phyloP scores from a whole-genome alignment of 2,113 vertebrate species.

The Tragelaphus buxtoni region DNA sequence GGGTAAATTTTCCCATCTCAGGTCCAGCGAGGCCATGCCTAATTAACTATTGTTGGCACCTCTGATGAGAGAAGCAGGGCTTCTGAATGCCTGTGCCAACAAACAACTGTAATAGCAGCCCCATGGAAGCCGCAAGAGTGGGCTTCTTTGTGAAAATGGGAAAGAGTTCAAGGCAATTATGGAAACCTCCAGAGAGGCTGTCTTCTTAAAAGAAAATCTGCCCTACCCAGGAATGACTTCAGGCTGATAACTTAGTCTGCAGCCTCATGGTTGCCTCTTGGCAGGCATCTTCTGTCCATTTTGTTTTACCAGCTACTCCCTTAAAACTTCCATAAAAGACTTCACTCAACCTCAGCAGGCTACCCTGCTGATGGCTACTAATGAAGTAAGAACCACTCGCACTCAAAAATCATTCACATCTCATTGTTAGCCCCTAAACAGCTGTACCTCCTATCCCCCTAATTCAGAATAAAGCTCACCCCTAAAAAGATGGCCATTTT shows the following conservation, averaged over 20 bases:
- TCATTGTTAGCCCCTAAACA: neutral
- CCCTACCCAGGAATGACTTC: neutral
- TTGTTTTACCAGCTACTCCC: neutral
- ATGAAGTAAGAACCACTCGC: neutral
- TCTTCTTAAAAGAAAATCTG: constrained; percentile 25
- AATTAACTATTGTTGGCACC: neutral
- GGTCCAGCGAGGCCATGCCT: neutral
- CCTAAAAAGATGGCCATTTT: neutral
- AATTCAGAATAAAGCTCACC: neutral
- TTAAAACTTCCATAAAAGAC: neutral
- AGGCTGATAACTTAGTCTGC: neutral
- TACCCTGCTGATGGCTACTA: neutral
- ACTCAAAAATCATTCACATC: neutral
- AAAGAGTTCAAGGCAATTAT: neutral
- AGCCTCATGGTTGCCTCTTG: neutral
- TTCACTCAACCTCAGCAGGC: neutral
- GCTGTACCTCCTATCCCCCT: neutral
- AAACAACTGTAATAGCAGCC: neutral
- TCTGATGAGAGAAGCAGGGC: neutral
- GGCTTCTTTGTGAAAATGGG: neutral
- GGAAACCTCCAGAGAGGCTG: neutral
- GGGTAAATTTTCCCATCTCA: neutral
- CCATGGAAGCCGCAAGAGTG: neutral
- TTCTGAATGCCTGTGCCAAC: neutral
- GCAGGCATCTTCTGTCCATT: neutral